Conservation (phyloP, 1,140 invertebrate species). For the Pristionchus pacificus region DNA sequence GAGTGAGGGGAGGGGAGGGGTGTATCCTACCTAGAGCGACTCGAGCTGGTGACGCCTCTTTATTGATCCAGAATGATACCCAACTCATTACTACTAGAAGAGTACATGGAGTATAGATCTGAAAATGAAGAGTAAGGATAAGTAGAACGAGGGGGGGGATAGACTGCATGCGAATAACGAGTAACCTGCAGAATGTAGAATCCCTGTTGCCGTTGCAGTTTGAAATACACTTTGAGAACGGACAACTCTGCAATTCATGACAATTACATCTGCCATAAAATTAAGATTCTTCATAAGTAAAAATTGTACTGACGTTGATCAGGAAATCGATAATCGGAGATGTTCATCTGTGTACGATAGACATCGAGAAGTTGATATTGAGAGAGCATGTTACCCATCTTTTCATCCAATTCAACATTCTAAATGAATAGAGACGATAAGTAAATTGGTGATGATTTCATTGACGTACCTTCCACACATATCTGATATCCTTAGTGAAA, state of each 20-base stretch:
- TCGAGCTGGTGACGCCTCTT: slow-evolving; percentile 43
- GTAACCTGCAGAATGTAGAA: slow-evolving; percentile 92
- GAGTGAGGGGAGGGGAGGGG: neutral
- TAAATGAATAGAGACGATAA: too few species aligned
- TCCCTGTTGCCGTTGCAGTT: slow-evolving; percentile 83
- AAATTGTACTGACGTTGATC: slow-evolving; percentile 24
- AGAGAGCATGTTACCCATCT: slow-evolving; percentile 82
- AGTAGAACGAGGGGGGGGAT: too few species aligned
- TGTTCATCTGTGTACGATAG: slow-evolving; percentile 35
- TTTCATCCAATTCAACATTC: slow-evolving; percentile 65
- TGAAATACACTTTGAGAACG: slow-evolving; percentile 77
- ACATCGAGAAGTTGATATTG: slow-evolving; percentile 85
- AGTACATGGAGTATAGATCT: slow-evolving; percentile 92
- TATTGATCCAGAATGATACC: slow-evolving; percentile 67
- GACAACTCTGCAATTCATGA: slow-evolving; percentile 73
- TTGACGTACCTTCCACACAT: slow-evolving; percentile 72
- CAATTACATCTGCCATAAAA: too few species aligned
- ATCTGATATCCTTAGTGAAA: slow-evolving; percentile 78
- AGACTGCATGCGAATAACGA: too few species aligned
- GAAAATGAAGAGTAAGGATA: slow-evolving; percentile 65
- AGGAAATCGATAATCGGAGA: slow-evolving; percentile 34
- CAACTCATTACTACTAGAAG: slow-evolving; percentile 97
- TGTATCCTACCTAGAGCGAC: slow-evolving; percentile 40
- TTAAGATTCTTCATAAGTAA: too few species aligned
- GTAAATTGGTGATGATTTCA: too few species aligned